Percentiles rank a stretch among this genome's conserved stretches.
Evolutionary conservation across 2,888 invertebrate genomes (phyloP).

Genomic region (Calliphora vomitoria): DNA sequence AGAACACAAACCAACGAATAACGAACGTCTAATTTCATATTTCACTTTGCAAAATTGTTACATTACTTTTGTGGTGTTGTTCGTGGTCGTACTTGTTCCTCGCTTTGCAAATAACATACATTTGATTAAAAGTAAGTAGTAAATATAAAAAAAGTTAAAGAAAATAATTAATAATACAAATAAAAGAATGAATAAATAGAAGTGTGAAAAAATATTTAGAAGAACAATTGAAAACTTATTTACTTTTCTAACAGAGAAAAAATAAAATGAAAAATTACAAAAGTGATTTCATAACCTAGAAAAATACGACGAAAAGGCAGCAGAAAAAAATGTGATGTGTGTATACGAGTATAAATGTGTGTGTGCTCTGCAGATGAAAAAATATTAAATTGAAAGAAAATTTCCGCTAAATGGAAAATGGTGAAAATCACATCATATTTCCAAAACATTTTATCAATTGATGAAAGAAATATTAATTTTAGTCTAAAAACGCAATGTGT

Average conservation of each 20-base stretch:
- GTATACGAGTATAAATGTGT: slow-evolving; percentile 39
- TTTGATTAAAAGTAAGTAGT: slow-evolving; percentile 80
- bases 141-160: slow-evolving; percentile 17
- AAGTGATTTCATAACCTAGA: slow-evolving; percentile 82
- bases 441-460: no score
- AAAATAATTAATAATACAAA: slow-evolving; percentile 40
- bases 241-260: slow-evolving; percentile 7
- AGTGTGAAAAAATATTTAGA: background rate
- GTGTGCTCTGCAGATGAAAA: slow-evolving; percentile 29
- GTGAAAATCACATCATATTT: slow-evolving; percentile 11
- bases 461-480: no score
- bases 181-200: slow-evolving; percentile 24
- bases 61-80: slow-evolving; percentile 81
- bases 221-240: slow-evolving; percentile 21
- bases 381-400: slow-evolving; percentile 14
- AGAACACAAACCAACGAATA: slow-evolving; percentile 37
- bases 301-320: slow-evolving; percentile 63
- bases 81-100: slow-evolving; percentile 80
- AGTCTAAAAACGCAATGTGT: no score
- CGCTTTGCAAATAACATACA: slow-evolving; percentile 75
- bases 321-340: slow-evolving; percentile 69
- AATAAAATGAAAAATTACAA: slow-evolving; percentile 34
- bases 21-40: slow-evolving; percentile 46
- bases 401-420: slow-evolving; percentile 30
- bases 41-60: slow-evolving; percentile 73